Evolutionary conservation across 2,888 invertebrate genomes (phyloP).

Genomic region (Holacanthella duospinosa): DNA sequence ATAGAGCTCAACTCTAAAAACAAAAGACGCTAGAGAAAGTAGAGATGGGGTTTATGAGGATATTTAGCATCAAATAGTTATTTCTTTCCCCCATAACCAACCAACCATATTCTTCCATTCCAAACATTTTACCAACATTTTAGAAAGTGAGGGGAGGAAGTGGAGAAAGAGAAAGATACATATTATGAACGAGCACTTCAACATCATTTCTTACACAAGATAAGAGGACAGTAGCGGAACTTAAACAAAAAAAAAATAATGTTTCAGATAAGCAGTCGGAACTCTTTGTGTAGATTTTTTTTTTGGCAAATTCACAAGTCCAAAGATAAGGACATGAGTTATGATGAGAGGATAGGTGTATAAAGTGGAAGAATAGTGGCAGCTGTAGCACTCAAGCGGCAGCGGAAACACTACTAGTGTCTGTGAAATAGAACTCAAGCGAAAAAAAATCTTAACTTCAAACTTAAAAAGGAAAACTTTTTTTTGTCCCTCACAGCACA

Average conservation of each 20-base stretch:
- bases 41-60: background rate
- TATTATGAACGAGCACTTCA: slow-evolving; percentile 2
- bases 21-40: background rate
- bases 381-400: too few species aligned
- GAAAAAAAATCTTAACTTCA: too few species aligned
- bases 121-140: background rate
- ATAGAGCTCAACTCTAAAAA: background rate
- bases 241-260: background rate
- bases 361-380: background rate
- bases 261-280: background rate
- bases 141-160: too few species aligned
- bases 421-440: too few species aligned
- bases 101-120: background rate
- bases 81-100: background rate
- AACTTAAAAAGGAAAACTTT: too few species aligned
- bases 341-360: background rate
- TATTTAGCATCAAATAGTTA: slow-evolving; percentile 3
- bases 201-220: background rate
- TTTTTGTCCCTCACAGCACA: too few species aligned
- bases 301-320: slow-evolving; percentile 1
- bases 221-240: background rate
- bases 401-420: too few species aligned
- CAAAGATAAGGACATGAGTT: background rate
- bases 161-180: background rate
- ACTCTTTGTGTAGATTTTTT: too few species aligned